phyloP scores from a whole-genome alignment of 2,888 invertebrate genomes.

The Chydorus sphaericus region DNA sequence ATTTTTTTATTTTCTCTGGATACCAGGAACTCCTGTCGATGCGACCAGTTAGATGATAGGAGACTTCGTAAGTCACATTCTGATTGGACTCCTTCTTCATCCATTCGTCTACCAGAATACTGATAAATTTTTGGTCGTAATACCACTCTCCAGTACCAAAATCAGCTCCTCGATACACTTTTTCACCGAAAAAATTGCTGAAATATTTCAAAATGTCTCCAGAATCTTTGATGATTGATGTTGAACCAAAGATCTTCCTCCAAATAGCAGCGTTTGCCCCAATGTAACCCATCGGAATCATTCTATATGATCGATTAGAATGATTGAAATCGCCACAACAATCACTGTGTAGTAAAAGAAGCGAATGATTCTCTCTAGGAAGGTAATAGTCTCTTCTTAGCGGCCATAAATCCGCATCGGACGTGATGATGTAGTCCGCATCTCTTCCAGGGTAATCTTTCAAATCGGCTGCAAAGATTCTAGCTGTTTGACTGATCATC shows the following conservation, averaged over 20 bases:
- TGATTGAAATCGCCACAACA: neutral
- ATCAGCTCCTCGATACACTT: neutral
- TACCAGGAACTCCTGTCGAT: neutral
- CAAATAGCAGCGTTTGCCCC: neutral
- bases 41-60: neutral
- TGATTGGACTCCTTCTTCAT: neutral
- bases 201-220: conserved; percentile 78
- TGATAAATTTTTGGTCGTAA: neutral
- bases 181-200: conserved; percentile 34
- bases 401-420: conserved; percentile 9
- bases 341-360: neutral
- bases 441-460: neutral
- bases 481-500: conserved; percentile 8
- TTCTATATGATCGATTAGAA: neutral
- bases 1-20: neutral
- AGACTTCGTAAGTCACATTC: neutral
- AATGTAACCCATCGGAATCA: conserved; percentile 4
- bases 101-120: neutral
- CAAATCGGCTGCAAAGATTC: conserved; percentile 1
- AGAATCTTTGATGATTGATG: conserved; percentile 73
- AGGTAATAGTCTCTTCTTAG: neutral
- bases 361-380: neutral
- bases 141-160: neutral
- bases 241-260: neutral
- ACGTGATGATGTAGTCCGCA: neutral